Evolutionary conservation across 2,888 invertebrate species (phyloP).

Genomic region (Hypomecis atomaria): DNA sequence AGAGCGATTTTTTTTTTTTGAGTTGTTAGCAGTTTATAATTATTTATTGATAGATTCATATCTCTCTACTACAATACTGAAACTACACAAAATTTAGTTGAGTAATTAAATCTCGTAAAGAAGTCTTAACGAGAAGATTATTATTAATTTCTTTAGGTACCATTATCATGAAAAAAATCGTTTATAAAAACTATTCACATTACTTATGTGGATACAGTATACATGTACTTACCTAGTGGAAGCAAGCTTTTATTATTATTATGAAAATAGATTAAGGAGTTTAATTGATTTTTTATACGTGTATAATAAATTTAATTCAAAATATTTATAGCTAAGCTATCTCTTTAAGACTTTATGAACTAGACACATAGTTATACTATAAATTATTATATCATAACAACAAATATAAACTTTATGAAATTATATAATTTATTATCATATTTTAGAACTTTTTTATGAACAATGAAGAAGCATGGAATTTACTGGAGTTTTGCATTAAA

Average conservation of each 20-base stretch:
- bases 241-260: slow-evolving; percentile 13
- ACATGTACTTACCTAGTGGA: slow-evolving; percentile 19
- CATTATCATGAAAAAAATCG: no score
- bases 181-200: not conserved
- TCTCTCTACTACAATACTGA: no score
- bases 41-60: no score
- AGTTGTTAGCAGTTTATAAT: no score
- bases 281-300: not conserved
- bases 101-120: no score
- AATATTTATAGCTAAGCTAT: slow-evolving; percentile 16
- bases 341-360: slow-evolving; percentile 1
- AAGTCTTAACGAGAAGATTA: no score
- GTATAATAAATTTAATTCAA: slow-evolving; percentile 10
- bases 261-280: slow-evolving; percentile 12
- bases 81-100: no score
- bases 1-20: no score
- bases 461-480: no score
- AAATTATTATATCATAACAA: not conserved
- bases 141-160: no score
- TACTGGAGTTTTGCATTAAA: no score
- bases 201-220: not conserved
- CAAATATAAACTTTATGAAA: not conserved
- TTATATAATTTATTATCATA: not conserved
- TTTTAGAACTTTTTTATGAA: not conserved
- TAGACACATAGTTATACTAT: not conserved